Conservation (phyloP, 2,888 invertebrate genomes). For the Hetaerina titia region DNA sequence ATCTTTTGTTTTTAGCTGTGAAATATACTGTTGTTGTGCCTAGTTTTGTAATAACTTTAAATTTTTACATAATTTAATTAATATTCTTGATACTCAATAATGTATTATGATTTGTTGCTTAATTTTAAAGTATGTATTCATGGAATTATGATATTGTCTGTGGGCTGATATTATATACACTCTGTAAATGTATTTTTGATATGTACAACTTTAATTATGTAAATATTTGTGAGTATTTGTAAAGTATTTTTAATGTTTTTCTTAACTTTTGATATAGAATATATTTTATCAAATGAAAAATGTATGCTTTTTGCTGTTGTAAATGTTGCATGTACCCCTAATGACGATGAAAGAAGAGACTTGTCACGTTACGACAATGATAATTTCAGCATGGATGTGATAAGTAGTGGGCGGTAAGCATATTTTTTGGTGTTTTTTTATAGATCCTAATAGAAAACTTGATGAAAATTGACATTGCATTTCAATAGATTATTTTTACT, state of each 20-base stretch:
- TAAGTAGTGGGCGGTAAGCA: no score
- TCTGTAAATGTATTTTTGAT: slow-evolving; percentile 62
- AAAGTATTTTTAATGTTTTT: slow-evolving; percentile 63
- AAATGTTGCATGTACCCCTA: no score
- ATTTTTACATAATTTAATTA: slow-evolving; percentile 52
- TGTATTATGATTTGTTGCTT: slow-evolving; percentile 49
- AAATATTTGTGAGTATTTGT: slow-evolving; percentile 62
- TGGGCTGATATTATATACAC: slow-evolving; percentile 63
- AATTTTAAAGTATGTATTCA: slow-evolving; percentile 57
- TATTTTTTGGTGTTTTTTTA: no score
- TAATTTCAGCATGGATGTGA: no score
- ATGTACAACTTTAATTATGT: slow-evolving; percentile 61
- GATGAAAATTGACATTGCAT: no score
- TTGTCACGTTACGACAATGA: no score
- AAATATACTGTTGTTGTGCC: slow-evolving; percentile 52
- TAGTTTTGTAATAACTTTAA: slow-evolving; percentile 54
- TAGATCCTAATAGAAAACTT: no score
- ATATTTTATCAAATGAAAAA: slow-evolving; percentile 61
- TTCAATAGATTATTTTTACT: no score
- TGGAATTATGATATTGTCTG: slow-evolving; percentile 39
- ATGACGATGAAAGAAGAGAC: no score
- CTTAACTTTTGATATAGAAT: slow-evolving; percentile 65
- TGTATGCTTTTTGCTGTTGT: not conserved
- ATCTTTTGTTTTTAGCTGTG: slow-evolving; percentile 65
- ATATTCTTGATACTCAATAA: not conserved